Evolutionary conservation across 2,797 vertebrate genomes (phyloP).

Genomic region (Propithecus deckenii): DNA sequence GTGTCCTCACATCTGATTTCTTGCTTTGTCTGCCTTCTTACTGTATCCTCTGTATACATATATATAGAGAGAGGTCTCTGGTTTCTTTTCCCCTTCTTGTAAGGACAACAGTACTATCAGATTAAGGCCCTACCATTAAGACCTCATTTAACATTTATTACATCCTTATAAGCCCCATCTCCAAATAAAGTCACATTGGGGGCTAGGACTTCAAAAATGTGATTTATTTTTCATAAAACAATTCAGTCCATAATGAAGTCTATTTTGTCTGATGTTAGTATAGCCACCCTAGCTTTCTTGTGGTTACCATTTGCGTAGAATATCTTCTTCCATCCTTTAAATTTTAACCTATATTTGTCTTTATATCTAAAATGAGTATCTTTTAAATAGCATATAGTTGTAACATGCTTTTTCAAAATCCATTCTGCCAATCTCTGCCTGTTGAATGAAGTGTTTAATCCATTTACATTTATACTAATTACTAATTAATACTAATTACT

Average conservation of each 20-base stretch:
- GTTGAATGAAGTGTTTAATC: not conserved
- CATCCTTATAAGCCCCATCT: no score
- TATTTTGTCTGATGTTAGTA: not conserved
- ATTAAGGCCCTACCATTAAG: not conserved
- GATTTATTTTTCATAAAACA: not conserved
- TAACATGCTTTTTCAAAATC: not conserved
- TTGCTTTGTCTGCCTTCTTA: not conserved
- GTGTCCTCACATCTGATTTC: not conserved
- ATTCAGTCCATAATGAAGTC: not conserved
- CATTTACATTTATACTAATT: not conserved
- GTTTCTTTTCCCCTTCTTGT: not conserved
- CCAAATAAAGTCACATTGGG: no score
- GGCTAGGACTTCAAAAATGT: not conserved
- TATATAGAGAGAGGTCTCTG: not conserved
- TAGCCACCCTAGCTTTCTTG: no score
- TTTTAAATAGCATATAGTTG: no score
- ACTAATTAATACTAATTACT: no score
- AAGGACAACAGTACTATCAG: not conserved
- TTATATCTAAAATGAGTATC: no score
- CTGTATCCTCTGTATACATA: not conserved
- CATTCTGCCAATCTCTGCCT: not conserved
- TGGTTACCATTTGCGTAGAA: no score
- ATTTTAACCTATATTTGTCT: no score
- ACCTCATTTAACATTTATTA: no score
- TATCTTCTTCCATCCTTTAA: no score